A percentile compares a stretch with the other conserved stretches of the same genome.
Evolutionary conservation across 2,113 vertebrate genomes (phyloP).

Genomic region (Lasiurus cinereus): DNA sequence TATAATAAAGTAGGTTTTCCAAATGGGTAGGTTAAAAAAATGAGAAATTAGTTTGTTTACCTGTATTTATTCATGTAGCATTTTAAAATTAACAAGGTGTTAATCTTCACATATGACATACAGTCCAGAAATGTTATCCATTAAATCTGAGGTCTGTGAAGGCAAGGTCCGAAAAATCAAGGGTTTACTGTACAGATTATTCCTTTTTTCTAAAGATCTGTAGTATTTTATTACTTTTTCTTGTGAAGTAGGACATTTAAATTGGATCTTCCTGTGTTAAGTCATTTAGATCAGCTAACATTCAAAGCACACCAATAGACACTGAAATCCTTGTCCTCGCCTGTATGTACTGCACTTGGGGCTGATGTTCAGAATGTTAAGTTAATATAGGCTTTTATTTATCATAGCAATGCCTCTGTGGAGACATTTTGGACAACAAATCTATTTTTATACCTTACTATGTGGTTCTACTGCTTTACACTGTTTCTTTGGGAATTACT

Average conservation of each 20-base stretch:
- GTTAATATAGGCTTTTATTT: accelerated
- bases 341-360: neutral
- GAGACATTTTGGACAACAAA: neutral
- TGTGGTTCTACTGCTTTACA: neutral
- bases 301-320: neutral
- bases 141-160: no score
- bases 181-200: no score
- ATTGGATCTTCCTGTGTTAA: neutral
- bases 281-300: neutral
- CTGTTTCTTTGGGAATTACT: neutral
- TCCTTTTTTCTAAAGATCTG: neutral
- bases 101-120: no score
- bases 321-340: neutral
- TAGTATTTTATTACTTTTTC: neutral
- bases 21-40: no score
- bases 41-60: no score
- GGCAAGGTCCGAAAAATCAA: no score
- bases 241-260: neutral
- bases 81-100: no score
- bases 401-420: neutral
- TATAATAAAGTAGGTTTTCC: no score
- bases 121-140: no score
- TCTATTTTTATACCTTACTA: neutral
- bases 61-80: no score
- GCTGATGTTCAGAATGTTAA: neutral